phyloP scores from a whole-genome alignment of 1,140 invertebrate species.

The Heterodera carotae region DNA sequence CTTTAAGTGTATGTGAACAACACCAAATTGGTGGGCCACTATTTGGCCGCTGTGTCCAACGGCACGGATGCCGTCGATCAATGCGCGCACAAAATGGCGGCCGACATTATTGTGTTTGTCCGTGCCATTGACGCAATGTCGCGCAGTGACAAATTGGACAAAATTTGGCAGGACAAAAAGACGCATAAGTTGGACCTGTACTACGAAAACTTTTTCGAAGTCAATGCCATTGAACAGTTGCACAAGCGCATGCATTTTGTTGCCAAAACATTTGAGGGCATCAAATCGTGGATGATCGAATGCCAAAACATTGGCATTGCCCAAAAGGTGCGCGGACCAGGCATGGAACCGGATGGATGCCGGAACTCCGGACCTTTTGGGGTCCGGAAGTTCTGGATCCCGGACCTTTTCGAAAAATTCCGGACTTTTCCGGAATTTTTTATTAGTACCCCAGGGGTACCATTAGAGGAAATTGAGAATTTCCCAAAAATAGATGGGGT shows the following conservation, averaged over 20 bases:
- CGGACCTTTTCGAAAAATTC: too few relatives aligned
- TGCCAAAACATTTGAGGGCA: neutral
- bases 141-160: neutral
- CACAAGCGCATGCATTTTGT: neutral
- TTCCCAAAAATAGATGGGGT: too few relatives aligned
- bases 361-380: too few relatives aligned
- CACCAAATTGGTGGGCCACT: neutral
- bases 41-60: neutral
- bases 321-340: too few relatives aligned
- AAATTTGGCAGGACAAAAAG: neutral
- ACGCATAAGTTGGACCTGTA: neutral
- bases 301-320: too few relatives aligned
- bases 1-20: neutral
- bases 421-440: too few relatives aligned
- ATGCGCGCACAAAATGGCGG: neutral
- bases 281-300: neutral
- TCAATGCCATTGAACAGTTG: neutral
- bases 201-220: neutral
- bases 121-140: neutral
- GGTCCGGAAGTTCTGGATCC: too few relatives aligned
- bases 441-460: too few relatives aligned
- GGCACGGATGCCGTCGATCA: neutral
- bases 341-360: too few relatives aligned
- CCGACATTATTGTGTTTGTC: neutral
- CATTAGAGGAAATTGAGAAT: too few relatives aligned